These are phyloP conservation scores for Blastomussa wellsi DNA, from an alignment of 92 coral and sea anemone species.

Conservation along the genomic window DNA sequence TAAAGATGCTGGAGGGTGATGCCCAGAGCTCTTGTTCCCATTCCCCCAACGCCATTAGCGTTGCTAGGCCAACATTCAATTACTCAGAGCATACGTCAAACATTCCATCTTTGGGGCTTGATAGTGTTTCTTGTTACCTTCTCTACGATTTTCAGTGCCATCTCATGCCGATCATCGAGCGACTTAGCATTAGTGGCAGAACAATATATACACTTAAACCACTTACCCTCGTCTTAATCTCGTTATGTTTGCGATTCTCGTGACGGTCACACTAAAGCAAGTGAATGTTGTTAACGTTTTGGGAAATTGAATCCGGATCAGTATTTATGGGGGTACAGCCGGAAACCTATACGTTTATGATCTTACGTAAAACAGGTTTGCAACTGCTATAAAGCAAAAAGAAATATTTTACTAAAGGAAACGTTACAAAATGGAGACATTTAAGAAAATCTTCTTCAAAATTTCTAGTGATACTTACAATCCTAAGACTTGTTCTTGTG, in stretches of 20 bases:
- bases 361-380: background rate
- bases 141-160: no score
- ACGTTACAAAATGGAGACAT: background rate
- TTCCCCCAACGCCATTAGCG: no score
- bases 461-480: constrained; percentile 17
- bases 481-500: constrained; percentile 22
- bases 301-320: background rate
- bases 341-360: background rate
- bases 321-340: background rate
- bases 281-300: background rate
- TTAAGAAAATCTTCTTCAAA: background rate
- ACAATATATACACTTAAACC: no score
- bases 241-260: background rate
- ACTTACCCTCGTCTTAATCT: background rate
- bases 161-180: no score
- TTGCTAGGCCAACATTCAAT: no score
- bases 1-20: no score
- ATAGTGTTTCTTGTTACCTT: no score
- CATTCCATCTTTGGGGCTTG: no score
- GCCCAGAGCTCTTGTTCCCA: no score
- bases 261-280: background rate
- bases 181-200: no score
- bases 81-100: no score
- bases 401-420: background rate
- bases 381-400: background rate